Evolutionary conservation across 2,888 invertebrate genomes (phyloP).

Genomic region (Leptura quadrifasciata): DNA sequence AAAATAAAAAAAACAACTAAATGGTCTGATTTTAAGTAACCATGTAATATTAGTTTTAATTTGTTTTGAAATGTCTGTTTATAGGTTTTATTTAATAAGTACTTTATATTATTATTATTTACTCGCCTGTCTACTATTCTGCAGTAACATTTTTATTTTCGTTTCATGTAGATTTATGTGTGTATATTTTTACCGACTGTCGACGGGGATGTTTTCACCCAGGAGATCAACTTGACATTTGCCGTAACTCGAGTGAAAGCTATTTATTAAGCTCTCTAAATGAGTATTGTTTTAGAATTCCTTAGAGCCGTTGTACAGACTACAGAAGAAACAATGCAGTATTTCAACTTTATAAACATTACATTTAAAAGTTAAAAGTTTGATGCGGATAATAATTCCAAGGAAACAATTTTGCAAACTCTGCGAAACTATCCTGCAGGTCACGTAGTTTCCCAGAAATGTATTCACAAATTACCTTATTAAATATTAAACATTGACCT

Average conservation of each 20-base stretch:
- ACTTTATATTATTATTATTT: too few species aligned
- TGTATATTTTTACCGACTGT: not conserved
- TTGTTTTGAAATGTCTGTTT: too few species aligned
- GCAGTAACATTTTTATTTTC: not conserved
- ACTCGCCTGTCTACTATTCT: not conserved
- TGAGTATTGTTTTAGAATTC: not conserved
- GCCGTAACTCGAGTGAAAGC: not conserved
- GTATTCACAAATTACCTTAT: not conserved
- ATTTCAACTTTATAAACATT: not conserved
- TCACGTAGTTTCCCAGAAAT: not conserved
- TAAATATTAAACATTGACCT: not conserved
- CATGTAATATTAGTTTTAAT: too few species aligned
- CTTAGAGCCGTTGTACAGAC: too few species aligned
- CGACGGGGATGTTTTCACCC: not conserved
- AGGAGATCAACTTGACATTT: not conserved
- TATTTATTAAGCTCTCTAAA: conserved; percentile 1
- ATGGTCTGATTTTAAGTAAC: too few species aligned
- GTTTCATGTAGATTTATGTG: not conserved
- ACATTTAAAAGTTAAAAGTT: not conserved
- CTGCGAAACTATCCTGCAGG: not conserved
- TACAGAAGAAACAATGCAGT: not conserved
- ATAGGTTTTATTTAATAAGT: too few species aligned
- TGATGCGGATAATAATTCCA: not conserved
- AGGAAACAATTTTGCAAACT: not conserved
- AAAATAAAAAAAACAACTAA: too few species aligned